Percentiles rank a stretch among this genome's conserved stretches.
phyloP scores from a whole-genome alignment of 2,797 vertebrate genomes.

The Florisuga fusca region DNA sequence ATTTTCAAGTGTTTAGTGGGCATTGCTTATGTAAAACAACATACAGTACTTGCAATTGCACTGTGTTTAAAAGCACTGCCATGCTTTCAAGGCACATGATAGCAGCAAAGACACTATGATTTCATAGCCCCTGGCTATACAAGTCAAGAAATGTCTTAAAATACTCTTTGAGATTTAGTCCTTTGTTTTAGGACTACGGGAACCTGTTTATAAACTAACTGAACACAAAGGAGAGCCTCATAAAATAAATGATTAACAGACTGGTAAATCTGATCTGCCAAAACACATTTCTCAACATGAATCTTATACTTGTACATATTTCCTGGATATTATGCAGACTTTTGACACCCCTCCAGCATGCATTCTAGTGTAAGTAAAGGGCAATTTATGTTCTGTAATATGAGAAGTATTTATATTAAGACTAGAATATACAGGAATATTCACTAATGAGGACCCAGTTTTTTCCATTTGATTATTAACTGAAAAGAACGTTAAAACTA shows the following conservation, averaged over 20 bases:
- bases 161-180: neutral
- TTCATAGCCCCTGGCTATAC: neutral
- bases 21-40: neutral
- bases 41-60: neutral
- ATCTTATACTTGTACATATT: neutral
- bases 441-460: neutral
- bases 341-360: neutral
- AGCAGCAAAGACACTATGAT: neutral
- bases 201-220: neutral
- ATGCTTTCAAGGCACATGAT: neutral
- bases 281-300: neutral
- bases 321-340: neutral
- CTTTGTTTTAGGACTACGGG: neutral
- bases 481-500: no score
- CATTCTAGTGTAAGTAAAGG: neutral
- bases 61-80: neutral
- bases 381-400: neutral
- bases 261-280: neutral
- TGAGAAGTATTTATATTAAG: neutral
- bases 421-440: neutral
- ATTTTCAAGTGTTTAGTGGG: neutral
- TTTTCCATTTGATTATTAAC: neutral
- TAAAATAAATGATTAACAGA: neutral
- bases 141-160: neutral
- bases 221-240: neutral